A percentile compares a stretch with the other conserved stretches of the same genome.
phyloP scores from a whole-genome alignment of 35 echinoderm and acorn worm species.

The Anneissia japonica region DNA sequence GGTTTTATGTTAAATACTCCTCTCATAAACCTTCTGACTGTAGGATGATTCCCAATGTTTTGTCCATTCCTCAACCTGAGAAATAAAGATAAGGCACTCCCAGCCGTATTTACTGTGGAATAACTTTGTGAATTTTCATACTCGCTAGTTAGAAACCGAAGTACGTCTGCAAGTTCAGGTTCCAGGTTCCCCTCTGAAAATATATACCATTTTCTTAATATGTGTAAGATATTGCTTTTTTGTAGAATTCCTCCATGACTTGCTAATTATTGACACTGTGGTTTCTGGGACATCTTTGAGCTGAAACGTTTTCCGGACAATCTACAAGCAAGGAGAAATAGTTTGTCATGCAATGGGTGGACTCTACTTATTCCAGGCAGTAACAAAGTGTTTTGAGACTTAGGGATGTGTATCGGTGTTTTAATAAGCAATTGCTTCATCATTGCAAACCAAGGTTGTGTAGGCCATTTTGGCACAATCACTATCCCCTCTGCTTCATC shows the following conservation, averaged over 20 bases:
- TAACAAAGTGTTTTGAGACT: background rate
- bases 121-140: background rate
- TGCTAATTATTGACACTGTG: conserved; percentile 21
- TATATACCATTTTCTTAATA: conserved; percentile 5
- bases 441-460: conserved; percentile 11
- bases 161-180: background rate
- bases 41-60: conserved; percentile 6
- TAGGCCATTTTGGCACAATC: conserved; percentile 20
- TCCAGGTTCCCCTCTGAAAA: conserved; percentile 24
- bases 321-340: conserved; percentile 17
- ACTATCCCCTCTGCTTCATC: conserved; percentile 19
- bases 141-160: background rate
- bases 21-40: conserved; percentile 8
- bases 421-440: background rate
- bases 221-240: conserved; percentile 1
- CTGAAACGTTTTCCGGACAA: conserved; percentile 19
- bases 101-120: conserved; percentile 18
- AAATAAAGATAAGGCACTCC: conserved; percentile 15
- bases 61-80: background rate
- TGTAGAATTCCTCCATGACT: background rate
- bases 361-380: background rate
- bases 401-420: background rate
- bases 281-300: background rate
- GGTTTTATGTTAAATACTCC: conserved; percentile 21
- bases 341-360: background rate